Percentiles rank a stretch among this genome's conserved stretches.
phyloP scores from a whole-genome alignment of 2,113 vertebrate genomes.

The Clarias macrocephalus region DNA sequence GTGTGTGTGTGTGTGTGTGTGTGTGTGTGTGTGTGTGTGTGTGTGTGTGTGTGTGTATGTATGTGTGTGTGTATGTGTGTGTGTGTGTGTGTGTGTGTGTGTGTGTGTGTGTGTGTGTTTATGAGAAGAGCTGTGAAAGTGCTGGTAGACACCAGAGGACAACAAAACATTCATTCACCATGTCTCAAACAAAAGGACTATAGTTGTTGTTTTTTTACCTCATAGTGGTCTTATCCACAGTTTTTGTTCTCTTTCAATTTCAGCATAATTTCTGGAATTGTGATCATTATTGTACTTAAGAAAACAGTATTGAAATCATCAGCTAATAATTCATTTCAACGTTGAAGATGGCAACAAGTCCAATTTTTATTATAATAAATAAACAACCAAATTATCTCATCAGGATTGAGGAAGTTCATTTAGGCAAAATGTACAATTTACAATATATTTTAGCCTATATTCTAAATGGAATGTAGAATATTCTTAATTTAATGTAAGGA shows the following conservation, averaged over 20 bases:
- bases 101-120: background rate
- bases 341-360: background rate
- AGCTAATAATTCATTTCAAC: slow-evolving; percentile 5
- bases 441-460: background rate
- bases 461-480: background rate
- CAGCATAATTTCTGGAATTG: background rate
- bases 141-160: background rate
- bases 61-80: background rate
- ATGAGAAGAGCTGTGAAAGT: slow-evolving; percentile 13
- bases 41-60: too few relatives aligned
- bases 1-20: background rate
- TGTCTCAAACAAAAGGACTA: background rate
- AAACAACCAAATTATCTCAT: background rate
- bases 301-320: slow-evolving; percentile 28
- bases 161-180: background rate
- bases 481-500: background rate
- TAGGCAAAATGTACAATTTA: background rate
- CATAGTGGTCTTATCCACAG: background rate
- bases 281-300: slow-evolving; percentile 5
- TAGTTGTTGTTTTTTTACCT: background rate
- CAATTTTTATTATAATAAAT: slow-evolving; percentile 2
- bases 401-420: background rate
- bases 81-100: background rate
- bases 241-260: background rate
- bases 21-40: background rate